Conservation (phyloP, 2,113 vertebrate species). For the Dermatemys mawii region DNA sequence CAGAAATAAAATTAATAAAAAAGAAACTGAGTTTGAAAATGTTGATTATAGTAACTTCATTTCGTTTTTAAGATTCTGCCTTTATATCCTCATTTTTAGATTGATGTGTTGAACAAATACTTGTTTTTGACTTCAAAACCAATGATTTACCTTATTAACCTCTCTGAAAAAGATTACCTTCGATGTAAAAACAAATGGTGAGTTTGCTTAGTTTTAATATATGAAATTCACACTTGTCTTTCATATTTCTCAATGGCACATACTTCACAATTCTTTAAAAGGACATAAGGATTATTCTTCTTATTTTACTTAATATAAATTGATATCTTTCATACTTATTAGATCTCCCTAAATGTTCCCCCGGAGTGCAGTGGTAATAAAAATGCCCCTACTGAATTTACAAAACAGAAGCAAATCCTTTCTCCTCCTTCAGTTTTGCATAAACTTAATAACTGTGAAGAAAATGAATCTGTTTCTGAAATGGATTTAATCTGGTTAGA, state of each 20-base stretch:
- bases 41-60: neutral
- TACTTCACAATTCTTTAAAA: neutral
- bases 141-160: conserved; percentile 98
- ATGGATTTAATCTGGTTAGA: neutral
- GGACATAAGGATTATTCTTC: neutral
- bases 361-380: conserved; percentile 12
- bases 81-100: conserved; percentile 78
- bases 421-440: neutral
- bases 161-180: conserved; percentile 97
- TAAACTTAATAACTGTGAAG: neutral
- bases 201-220: conserved; percentile 63
- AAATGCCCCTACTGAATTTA: neutral
- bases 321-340: neutral
- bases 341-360: neutral
- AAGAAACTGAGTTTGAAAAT: conserved; percentile 22
- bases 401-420: neutral
- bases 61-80: conserved; percentile 40
- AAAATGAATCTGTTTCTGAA: conserved; percentile 7
- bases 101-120: conserved; percentile 97
- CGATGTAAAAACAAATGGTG: conserved; percentile 99
- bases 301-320: conserved; percentile 11
- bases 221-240: neutral
- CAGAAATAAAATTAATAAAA: conserved; percentile 21
- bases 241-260: neutral
- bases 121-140: conserved; percentile 98